Conservation (phyloP, 1,140 invertebrate species). For the Cydia pomonella region DNA sequence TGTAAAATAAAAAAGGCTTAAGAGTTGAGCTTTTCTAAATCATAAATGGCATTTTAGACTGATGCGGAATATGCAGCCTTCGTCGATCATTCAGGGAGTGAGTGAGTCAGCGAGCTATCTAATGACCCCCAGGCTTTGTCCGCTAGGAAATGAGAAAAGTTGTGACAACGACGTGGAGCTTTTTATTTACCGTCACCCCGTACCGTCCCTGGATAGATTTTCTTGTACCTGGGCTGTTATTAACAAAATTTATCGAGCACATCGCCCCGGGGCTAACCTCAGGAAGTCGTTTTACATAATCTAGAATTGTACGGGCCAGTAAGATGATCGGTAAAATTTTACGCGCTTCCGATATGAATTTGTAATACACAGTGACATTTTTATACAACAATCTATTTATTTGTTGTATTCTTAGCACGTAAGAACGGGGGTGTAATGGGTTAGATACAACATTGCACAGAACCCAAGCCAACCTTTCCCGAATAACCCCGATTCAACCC, state of each 20-base stretch:
- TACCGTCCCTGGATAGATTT: conserved; percentile 3
- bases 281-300: neutral
- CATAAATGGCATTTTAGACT: neutral
- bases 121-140: conserved; percentile 19
- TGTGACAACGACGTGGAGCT: conserved; percentile 3
- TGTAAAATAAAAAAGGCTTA: neutral
- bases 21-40: neutral
- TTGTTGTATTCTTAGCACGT: too few relatives aligned
- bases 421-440: too few relatives aligned
- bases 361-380: too few relatives aligned
- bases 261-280: neutral
- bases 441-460: too few relatives aligned
- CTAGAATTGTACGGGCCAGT: neutral
- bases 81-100: conserved; percentile 8
- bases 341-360: too few relatives aligned
- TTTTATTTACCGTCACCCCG: neutral
- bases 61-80: neutral
- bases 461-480: too few relatives aligned
- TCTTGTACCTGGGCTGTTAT: conserved; percentile 2
- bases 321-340: too few relatives aligned
- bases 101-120: conserved; percentile 22
- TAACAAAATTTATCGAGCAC: neutral
- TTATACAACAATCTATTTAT: too few relatives aligned
- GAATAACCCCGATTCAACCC: too few relatives aligned
- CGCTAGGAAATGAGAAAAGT: conserved; percentile 30